Percentiles rank a stretch among this genome's conserved stretches.
Conservation (phyloP, 2,888 invertebrate genomes). For the Netelia melanura region DNA sequence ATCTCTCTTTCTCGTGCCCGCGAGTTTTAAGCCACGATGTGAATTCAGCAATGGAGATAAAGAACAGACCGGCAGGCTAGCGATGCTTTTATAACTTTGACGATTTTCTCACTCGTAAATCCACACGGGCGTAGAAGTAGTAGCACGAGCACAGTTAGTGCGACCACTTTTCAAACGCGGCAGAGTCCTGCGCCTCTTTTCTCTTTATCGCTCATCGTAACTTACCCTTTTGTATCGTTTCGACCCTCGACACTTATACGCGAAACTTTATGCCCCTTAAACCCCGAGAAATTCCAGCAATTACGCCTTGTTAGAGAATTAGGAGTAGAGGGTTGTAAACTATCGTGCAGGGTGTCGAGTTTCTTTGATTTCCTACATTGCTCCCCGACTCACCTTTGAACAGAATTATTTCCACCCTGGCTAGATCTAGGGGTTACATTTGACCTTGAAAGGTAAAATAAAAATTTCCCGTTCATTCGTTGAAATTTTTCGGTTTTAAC, state of each 20-base stretch:
- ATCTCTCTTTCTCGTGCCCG: not conserved
- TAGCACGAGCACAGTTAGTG: not conserved
- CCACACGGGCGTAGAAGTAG: constrained; percentile 34
- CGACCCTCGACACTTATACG: constrained; percentile 11
- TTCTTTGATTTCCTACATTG: no score
- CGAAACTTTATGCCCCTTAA: constrained; percentile 1
- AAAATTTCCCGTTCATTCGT: no score
- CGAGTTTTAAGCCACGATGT: constrained; percentile 37
- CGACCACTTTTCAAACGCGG: constrained; percentile 30
- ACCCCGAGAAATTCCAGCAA: not conserved
- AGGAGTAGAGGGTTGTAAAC: no score
- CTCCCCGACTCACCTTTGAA: no score
- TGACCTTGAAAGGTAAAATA: no score
- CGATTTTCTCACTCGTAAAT: constrained; percentile 57
- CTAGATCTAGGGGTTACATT: no score
- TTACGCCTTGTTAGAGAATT: constrained; percentile 14
- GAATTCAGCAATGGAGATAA: constrained; percentile 31
- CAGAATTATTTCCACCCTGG: no score
- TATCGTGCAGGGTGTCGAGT: no score
- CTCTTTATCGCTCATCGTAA: constrained; percentile 56
- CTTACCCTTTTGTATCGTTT: constrained; percentile 28
- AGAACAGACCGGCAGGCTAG: not conserved
- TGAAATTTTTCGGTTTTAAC: no score
- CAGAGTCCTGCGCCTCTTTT: constrained; percentile 10
- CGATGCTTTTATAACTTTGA: constrained; percentile 51